Base-by-base conservation (phyloP, 1,140 invertebrate genomes). In the Drosophila pectinifera region DNA sequence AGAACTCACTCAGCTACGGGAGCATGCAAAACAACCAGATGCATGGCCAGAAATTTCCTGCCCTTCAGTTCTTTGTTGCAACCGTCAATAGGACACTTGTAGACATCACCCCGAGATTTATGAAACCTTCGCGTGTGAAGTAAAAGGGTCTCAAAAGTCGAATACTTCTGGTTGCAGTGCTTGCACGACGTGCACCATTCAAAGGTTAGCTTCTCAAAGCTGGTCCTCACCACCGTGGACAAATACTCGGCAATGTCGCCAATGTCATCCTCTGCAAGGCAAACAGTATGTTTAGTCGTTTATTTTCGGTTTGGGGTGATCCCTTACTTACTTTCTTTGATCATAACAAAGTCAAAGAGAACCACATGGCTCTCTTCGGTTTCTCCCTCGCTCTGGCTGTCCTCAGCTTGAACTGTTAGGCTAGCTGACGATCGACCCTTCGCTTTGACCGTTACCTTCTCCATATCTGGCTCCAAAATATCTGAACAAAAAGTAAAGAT, bases 21-120 rank as follows among this genome's bases (percentile, higher is more conserved):
- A 2, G 78, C 83, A 43, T 92, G 91, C 51, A 78, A 45, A 6
- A 91, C 20, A 7, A 92, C 80, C 55, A 92, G 49, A 61, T 92
- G 91, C 67, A 78, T 69, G 13, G 91, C 81, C 36, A 92, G 56
- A 11, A 16, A 56, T 26, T 86, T 73, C 24, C 26, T 48, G 1
- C 70, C 59, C 16, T 56, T 55, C 7, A 86, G 16, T n/a, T 73
- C 36, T 2, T 62, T 43, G 14, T 10, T 22, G 65, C 84, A 92
- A 26, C 69, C 77, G 1, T 73, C 51, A 24, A 79, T 72, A 7
- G 90, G 78, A 31, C 91, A 92, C 10, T 72, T 41, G 56, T 49
- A 91, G 1, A 24, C 14, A 28, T 74, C 41, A 6, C 48, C 31
- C 10, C 57, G n/a, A 24, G 31, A 13, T 43, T 73, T 48, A 53